Evolutionary conservation across 2,113 vertebrate genomes (phyloP).

Genomic region (Polypterus bichir): DNA sequence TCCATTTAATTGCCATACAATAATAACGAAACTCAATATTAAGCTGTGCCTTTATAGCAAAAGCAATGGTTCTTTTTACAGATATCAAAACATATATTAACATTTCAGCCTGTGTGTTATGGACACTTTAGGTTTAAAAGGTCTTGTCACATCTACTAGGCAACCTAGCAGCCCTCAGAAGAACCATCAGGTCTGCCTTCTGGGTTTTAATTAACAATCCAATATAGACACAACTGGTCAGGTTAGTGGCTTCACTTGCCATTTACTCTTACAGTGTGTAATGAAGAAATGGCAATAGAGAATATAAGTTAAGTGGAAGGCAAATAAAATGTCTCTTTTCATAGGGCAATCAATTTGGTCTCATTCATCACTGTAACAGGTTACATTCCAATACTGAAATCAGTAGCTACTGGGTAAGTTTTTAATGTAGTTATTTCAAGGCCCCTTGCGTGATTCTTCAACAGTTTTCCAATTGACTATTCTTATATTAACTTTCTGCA

Average conservation of each 20-base stretch:
- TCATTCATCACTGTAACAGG: conserved; percentile 2
- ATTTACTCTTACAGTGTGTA: conserved; percentile 28
- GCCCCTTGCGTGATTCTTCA: too few relatives aligned
- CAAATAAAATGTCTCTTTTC: conserved; percentile 7
- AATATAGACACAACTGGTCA: conserved; percentile 34
- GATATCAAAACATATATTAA: conserved; percentile 5
- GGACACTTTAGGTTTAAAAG: conserved; percentile 44
- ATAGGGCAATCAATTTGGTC: conserved; percentile 13
- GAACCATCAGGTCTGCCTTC: conserved; percentile 36
- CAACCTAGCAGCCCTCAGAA: conserved; percentile 29
- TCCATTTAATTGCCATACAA: too few relatives aligned
- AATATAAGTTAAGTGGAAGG: conserved; percentile 24
- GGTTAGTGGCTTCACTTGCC: conserved; percentile 35
- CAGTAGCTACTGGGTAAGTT: too few relatives aligned
- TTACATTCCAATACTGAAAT: not conserved
- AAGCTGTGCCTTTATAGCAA: too few relatives aligned
- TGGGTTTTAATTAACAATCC: conserved; percentile 50
- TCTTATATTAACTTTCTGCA: too few relatives aligned
- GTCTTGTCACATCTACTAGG: conserved; percentile 40
- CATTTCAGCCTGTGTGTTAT: conserved; percentile 26
- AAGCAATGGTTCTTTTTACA: not conserved
- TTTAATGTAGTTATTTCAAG: too few relatives aligned
- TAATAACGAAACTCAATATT: too few relatives aligned
- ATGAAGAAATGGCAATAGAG: conserved; percentile 24
- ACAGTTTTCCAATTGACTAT: too few relatives aligned